Conservation (phyloP, 35 echinoderm and acorn worm species). For the Lytechinus pictus region DNA sequence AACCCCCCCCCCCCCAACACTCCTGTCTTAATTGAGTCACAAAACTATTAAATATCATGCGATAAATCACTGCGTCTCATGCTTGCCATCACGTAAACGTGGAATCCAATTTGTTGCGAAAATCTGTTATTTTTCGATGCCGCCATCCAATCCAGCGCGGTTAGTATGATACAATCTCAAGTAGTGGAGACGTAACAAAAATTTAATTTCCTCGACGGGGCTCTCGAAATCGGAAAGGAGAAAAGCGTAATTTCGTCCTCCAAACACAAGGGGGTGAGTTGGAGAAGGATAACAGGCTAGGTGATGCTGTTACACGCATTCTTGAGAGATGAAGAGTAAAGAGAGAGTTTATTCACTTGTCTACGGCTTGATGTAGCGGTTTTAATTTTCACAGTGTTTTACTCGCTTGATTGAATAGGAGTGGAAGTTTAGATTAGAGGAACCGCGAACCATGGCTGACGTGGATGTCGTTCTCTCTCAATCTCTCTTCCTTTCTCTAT, state of each 20-base stretch:
- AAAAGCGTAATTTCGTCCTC: constrained; percentile 33
- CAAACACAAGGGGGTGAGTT: neutral
- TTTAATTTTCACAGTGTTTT: constrained; percentile 21
- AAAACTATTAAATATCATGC: constrained; percentile 42
- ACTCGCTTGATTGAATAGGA: constrained; percentile 34
- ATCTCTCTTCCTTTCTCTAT: neutral
- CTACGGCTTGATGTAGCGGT: constrained; percentile 22
- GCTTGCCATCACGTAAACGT: constrained; percentile 4
- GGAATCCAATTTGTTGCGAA: constrained; percentile 25
- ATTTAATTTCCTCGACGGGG: constrained; percentile 43
- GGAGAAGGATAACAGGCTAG: neutral
- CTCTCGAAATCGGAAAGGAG: constrained; percentile 23
- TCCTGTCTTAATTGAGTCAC: constrained; percentile 36
- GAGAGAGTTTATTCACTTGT: constrained; percentile 41
- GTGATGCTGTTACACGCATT: constrained; percentile 16
- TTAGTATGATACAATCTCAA: constrained; percentile 24
- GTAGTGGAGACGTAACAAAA: constrained; percentile 28
- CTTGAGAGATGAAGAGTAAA: constrained; percentile 14
- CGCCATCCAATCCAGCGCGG: constrained; percentile 1
- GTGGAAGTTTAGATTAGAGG: constrained; percentile 27
- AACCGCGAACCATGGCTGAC: neutral
- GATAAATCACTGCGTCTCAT: constrained; percentile 31
- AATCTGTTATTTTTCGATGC: constrained; percentile 29
- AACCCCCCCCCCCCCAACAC: neutral
- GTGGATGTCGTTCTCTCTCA: neutral